A percentile compares a stretch with the other conserved stretches of the same genome.
These are phyloP conservation scores for Papilio polytes DNA, from an alignment of 1,140 invertebrate genomes.

Conservation along the genomic window DNA sequence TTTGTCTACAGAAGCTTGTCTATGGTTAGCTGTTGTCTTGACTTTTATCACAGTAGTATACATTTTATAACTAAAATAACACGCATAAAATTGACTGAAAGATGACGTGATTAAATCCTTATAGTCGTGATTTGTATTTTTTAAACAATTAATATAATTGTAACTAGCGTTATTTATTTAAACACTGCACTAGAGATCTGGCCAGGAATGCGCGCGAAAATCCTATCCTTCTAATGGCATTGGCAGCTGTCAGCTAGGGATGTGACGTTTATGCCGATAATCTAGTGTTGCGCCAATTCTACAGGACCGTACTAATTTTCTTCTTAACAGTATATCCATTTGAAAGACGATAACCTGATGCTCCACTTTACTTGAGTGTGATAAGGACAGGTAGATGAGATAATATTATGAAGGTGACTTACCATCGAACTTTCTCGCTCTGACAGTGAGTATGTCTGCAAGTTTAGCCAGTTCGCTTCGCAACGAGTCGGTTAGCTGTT, in stretches of 20 bases:
- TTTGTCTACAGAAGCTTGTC: conserved; percentile 15
- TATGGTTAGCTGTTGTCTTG: background rate
- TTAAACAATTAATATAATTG: no score
- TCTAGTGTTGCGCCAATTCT: no score
- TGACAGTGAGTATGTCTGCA: conserved; percentile 66
- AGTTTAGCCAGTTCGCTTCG: conserved; percentile 73
- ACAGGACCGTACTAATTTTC: no score
- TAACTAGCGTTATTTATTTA: no score
- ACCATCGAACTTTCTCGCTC: conserved; percentile 80
- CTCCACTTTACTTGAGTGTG: background rate
- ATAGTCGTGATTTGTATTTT: no score
- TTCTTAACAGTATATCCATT: no score
- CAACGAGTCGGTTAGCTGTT: conserved; percentile 58
- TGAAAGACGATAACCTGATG: background rate
- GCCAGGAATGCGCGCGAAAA: no score
- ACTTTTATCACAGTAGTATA: background rate
- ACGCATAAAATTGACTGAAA: background rate
- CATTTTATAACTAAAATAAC: background rate
- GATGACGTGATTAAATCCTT: background rate
- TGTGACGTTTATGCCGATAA: no score
- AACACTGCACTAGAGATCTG: no score
- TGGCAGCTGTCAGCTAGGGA: no score
- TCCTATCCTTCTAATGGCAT: no score
- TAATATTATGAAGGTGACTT: conserved; percentile 49
- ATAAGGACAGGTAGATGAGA: background rate